A percentile compares a stretch with the other conserved stretches of the same genome.
These are phyloP conservation scores for Herminia tarsipennalis DNA, from an alignment of 2,888 invertebrate genomes.

Conservation along the genomic window DNA sequence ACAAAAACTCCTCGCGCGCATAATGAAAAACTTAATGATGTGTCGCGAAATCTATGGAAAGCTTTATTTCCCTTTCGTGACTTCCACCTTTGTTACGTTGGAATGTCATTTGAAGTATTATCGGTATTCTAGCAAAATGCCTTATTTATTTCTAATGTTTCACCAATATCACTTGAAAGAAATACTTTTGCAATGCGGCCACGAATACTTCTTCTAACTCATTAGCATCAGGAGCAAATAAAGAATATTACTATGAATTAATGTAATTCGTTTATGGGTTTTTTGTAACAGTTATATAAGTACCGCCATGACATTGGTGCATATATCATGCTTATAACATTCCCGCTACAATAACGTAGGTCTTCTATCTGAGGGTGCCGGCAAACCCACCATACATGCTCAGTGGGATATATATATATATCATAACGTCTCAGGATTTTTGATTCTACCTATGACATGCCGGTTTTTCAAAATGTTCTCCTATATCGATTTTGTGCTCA, in stretches of 20 bases:
- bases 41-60: slow-evolving; percentile 27
- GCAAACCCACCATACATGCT: no score
- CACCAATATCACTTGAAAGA: slow-evolving; percentile 58
- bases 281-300: no score
- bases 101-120: slow-evolving; percentile 78
- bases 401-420: no score
- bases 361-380: no score
- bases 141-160: slow-evolving; percentile 65
- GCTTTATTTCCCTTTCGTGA: slow-evolving; percentile 71
- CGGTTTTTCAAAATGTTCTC: no score
- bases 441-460: no score
- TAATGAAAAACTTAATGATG: neutral
- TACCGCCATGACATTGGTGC: no score
- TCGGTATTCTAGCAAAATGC: slow-evolving; percentile 75
- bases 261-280: neutral
- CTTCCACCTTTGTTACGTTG: slow-evolving; percentile 70
- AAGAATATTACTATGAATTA: slow-evolving; percentile 2
- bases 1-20: no score
- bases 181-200: slow-evolving; percentile 48
- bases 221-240: slow-evolving; percentile 30
- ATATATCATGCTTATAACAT: no score
- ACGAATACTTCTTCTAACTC: slow-evolving; percentile 39
- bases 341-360: no score
- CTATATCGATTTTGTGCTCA: no score
- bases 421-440: no score